Conservation (phyloP, 1,140 invertebrate genomes). For the Drosophila chauvacae region DNA sequence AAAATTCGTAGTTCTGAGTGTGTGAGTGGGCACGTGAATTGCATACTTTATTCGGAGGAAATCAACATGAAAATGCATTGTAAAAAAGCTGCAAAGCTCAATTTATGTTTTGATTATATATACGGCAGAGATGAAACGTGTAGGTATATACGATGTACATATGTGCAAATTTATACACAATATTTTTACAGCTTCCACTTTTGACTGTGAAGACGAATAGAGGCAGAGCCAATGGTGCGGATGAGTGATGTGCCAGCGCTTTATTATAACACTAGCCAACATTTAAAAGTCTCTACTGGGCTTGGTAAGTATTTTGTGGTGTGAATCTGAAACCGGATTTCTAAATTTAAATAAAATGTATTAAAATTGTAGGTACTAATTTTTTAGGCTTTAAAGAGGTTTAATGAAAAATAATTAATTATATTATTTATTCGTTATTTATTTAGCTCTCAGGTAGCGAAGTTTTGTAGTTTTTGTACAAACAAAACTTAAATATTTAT, state of each 20-base stretch:
- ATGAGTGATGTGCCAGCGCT: slow-evolving; percentile 46
- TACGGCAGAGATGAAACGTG: slow-evolving; percentile 13
- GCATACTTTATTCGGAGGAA: slow-evolving; percentile 33
- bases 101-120: slow-evolving; percentile 47
- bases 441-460: not conserved
- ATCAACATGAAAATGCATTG: slow-evolving; percentile 24
- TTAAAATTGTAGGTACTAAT: too few species aligned
- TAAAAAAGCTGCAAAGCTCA: slow-evolving; percentile 19
- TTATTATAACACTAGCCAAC: slow-evolving; percentile 25
- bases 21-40: slow-evolving; percentile 15
- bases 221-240: slow-evolving; percentile 44
- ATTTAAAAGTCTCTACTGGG: not conserved
- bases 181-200: slow-evolving; percentile 31
- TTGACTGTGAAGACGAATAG: slow-evolving; percentile 4
- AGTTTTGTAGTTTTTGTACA: not conserved
- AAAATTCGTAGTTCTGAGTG: slow-evolving; percentile 57
- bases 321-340: not conserved
- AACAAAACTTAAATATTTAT: not conserved
- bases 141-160: not conserved
- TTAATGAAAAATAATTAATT: too few species aligned
- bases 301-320: not conserved
- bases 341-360: not conserved
- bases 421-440: too few species aligned
- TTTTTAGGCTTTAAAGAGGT: not conserved
- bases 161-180: slow-evolving; percentile 18